These are phyloP conservation scores for Metopia argyrocephala DNA, from an alignment of 2,888 invertebrate species.

Conservation along the genomic window DNA sequence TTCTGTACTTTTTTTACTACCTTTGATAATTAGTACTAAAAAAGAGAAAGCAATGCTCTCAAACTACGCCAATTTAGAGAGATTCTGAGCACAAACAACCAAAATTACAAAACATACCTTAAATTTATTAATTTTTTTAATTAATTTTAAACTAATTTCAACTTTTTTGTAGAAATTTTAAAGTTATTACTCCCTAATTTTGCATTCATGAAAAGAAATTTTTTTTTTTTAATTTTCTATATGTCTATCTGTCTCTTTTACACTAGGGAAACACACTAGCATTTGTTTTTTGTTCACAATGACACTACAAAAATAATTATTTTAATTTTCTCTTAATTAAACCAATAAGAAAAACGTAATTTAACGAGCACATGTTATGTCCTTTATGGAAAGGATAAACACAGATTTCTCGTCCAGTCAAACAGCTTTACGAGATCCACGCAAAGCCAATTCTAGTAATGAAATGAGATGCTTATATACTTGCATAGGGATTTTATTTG, in stretches of 20 bases:
- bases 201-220: constrained; percentile 44
- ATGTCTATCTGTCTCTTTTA: constrained; percentile 55
- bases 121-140: constrained; percentile 16
- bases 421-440: constrained; percentile 67
- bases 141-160: neutral
- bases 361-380: constrained; percentile 59
- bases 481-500: constrained; percentile 70
- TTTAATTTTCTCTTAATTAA: constrained; percentile 18
- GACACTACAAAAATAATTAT: constrained; percentile 30
- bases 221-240: neutral
- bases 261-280: constrained; percentile 48
- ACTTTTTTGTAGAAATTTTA: constrained; percentile 6
- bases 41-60: constrained; percentile 48
- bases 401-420: constrained; percentile 45
- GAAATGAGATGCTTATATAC: constrained; percentile 72
- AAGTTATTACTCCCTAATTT: constrained; percentile 43
- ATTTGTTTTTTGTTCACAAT: constrained; percentile 34
- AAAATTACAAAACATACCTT: neutral
- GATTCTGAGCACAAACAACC: constrained; percentile 21
- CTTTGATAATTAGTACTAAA: constrained; percentile 18
- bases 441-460: constrained; percentile 69
- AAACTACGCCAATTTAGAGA: neutral
- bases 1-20: constrained; percentile 39
- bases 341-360: constrained; percentile 38
- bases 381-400: constrained; percentile 39